Conservation (phyloP, 1,140 invertebrate genomes). For the Xylocopa sonorina region DNA sequence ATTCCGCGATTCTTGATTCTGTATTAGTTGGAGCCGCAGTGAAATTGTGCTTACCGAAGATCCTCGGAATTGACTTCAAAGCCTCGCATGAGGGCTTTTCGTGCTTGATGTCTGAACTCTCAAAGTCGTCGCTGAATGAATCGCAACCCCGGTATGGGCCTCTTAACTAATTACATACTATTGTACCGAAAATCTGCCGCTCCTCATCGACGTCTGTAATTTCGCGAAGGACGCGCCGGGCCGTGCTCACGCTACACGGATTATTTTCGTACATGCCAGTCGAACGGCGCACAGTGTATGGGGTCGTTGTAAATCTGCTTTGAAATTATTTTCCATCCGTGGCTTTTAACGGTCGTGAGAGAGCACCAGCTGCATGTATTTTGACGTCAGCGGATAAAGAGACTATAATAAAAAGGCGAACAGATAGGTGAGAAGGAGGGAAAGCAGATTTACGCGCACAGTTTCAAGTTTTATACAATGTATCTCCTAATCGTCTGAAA, state of each 20-base stretch:
- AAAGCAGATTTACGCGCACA: neutral
- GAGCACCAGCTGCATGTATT: constrained; percentile 15
- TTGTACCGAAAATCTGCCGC: constrained; percentile 75
- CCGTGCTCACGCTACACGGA: constrained; percentile 27
- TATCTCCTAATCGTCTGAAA: too few species aligned
- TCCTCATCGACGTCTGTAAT: constrained; percentile 67
- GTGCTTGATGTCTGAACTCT: constrained; percentile 17
- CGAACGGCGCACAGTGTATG: constrained; percentile 37
- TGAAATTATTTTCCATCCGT: constrained; percentile 54
- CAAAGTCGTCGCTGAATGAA: constrained; percentile 19
- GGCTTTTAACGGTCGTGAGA: constrained; percentile 47
- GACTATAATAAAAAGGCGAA: neutral
- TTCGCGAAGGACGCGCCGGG: constrained; percentile 56
- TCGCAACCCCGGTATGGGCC: constrained; percentile 53
- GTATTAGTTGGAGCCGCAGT: neutral
- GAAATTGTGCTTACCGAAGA: neutral
- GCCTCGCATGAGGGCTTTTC: neutral
- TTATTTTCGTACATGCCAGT: constrained; percentile 57
- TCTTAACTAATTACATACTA: constrained; percentile 80
- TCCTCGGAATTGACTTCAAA: constrained; percentile 12
- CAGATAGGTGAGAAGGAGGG: too few species aligned
- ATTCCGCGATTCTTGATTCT: neutral
- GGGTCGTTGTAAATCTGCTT: constrained; percentile 63
- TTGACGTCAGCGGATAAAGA: neutral
- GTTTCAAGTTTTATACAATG: neutral